Evolutionary conservation across 1,140 invertebrate species (phyloP).

Genomic region (Asobara japonica): DNA sequence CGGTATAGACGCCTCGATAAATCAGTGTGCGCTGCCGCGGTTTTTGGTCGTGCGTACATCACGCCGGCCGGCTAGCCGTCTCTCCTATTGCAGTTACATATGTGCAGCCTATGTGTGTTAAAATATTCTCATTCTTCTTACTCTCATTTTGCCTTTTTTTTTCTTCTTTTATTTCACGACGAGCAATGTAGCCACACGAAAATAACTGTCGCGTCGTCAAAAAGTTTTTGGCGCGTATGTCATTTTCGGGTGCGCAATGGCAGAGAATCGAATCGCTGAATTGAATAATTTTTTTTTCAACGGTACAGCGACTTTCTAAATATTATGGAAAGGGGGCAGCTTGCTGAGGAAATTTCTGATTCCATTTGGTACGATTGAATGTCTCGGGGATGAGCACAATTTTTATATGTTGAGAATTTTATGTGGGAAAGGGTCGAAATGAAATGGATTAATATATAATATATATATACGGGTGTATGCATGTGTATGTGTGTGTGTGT

Average conservation of each 20-base stretch:
- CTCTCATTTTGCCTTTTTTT: neutral
- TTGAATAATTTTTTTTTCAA: neutral
- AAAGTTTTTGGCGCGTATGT: neutral
- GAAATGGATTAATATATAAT: too few species aligned
- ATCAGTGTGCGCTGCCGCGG: constrained; percentile 41
- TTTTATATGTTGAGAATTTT: too few species aligned
- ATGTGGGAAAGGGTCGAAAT: too few species aligned
- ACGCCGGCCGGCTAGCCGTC: constrained; percentile 25
- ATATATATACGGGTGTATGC: too few species aligned
- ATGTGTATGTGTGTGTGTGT: too few species aligned
- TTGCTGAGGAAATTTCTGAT: too few species aligned
- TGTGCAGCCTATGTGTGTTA: neutral
- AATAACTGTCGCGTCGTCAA: constrained; percentile 38
- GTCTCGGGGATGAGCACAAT: too few species aligned
- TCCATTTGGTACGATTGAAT: too few species aligned
- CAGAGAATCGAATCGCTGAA: neutral
- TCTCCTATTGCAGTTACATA: constrained; percentile 37
- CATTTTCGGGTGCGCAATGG: neutral
- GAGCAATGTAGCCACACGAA: constrained; percentile 49
- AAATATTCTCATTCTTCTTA: constrained; percentile 1
- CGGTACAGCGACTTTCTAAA: too few species aligned
- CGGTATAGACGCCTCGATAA: constrained; percentile 43
- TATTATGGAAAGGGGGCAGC: too few species aligned
- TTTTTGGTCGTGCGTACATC: constrained; percentile 39
- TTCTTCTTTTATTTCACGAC: constrained; percentile 22